These are phyloP conservation scores for Gadus macrocephalus DNA, from an alignment of 2,113 vertebrate species.

Conservation along the genomic window DNA sequence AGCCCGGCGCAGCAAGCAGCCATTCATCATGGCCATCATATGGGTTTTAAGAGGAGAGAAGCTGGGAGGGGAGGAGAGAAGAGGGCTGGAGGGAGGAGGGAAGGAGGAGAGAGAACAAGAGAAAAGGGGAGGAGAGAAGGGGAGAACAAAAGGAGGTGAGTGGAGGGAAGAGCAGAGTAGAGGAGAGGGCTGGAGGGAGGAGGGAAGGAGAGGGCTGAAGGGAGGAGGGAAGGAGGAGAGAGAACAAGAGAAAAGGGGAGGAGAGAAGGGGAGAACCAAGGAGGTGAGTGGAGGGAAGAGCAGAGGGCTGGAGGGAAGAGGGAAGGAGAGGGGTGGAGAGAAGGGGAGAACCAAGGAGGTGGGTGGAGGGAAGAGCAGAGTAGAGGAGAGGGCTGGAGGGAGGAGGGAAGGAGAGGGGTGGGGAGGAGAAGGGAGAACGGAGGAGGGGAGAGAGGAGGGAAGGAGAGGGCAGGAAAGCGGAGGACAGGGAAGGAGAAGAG, in stretches of 20 bases:
- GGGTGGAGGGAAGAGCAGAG: no score
- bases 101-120: no score
- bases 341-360: no score
- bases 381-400: neutral
- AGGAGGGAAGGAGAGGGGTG: neutral
- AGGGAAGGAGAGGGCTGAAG: neutral
- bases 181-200: no score
- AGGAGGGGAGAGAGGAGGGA: no score
- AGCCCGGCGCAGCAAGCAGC: slow-evolving; percentile 43
- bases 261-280: slow-evolving; percentile 8
- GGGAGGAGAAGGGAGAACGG: neutral
- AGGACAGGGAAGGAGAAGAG: neutral
- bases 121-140: neutral
- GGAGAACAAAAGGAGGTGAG: no score
- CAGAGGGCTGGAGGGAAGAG: neutral
- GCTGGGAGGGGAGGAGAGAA: neutral
- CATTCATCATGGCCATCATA: slow-evolving; percentile 60
- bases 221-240: neutral
- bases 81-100: neutral
- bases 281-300: no score
- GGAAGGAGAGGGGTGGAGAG: neutral
- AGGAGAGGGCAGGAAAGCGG: no score
- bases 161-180: no score
- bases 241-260: neutral
- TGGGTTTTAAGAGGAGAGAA: slow-evolving; percentile 30